Evolutionary conservation across 2,113 vertebrate genomes (phyloP), one percentile per base, ranked within the genome.

Genomic region (Microcebus murinus): DNA sequence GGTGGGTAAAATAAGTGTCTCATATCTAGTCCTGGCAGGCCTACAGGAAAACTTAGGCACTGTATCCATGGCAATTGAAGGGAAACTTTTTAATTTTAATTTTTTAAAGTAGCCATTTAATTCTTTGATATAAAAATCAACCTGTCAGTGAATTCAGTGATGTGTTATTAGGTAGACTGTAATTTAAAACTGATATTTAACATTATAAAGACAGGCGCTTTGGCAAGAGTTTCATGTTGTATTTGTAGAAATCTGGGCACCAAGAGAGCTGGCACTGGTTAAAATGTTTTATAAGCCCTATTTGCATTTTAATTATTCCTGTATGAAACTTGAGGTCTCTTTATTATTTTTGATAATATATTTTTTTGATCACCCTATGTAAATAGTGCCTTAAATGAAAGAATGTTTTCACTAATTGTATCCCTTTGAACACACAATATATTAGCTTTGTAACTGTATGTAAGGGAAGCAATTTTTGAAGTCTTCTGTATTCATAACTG

Each of bases 31-130:
- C 1, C 2, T 45, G 65, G 14, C 13, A 82, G n/a, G 65, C n/a
- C 39, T 39, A 1, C 7, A 67, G 36, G 10, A 18, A 55, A 12
- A 36, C 39, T 61, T 84, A 87, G n/a, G n/a, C 0, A 71, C 15
- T 12, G 0, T 96, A 27, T 80, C 29, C 0, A 21, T 86, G 0
- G 71, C 95, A 50, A 96, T 20, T 97, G 42, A 96, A 90, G 3
- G 31, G 11, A 95, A 79, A 1, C 7, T 70, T 90, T 77, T 73
- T 7, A 36, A 76, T 83, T 92, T 91, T 94, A 59, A 67, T 57
- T 79, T 85, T 73, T 93, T 84, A 52, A 68, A 94, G n/a, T 86
- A 89, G 45, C 11, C 31, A 88, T 91, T 97, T 94, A 97, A 96
- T 96, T 95, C 6, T 92, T 48, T 68, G 50, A 17, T 84, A 39